These are phyloP conservation scores for Tolmerus cingulatus DNA, from an alignment of 2,888 invertebrate species.

Conservation along the genomic window DNA sequence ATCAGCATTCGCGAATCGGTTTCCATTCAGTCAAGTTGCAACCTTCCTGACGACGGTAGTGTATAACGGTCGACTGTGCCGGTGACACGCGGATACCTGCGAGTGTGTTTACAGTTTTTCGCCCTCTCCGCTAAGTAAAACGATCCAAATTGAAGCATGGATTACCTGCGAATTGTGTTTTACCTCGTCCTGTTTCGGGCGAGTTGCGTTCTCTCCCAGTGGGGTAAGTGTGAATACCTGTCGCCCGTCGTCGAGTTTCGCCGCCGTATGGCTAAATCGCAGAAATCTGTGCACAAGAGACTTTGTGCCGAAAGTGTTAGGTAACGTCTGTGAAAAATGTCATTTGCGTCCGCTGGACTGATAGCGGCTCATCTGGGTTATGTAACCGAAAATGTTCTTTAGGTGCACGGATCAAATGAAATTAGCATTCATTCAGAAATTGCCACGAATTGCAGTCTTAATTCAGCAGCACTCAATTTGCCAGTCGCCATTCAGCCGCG, in stretches of 20 bases:
- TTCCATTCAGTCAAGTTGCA: neutral
- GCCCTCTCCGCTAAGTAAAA: neutral
- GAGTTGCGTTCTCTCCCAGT: neutral
- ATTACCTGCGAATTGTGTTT: neutral
- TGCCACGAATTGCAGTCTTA: neutral
- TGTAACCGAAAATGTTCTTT: neutral
- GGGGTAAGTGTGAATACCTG: slow-evolving; percentile 8
- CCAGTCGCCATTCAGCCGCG: slow-evolving; percentile 1
- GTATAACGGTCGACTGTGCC: neutral
- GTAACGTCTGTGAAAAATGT: neutral
- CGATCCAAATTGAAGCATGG: neutral
- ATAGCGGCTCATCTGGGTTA: neutral
- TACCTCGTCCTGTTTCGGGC: neutral
- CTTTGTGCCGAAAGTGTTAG: neutral
- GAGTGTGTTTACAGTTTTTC: neutral
- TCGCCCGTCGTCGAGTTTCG: neutral
- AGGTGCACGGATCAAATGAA: neutral
- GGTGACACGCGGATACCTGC: neutral
- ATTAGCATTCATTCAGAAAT: slow-evolving; percentile 5
- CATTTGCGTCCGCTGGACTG: neutral
- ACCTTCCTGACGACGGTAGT: neutral
- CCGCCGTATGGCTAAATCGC: neutral
- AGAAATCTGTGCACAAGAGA: neutral
- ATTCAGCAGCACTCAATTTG: neutral
- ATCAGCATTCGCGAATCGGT: neutral